Percentiles rank a stretch among this genome's conserved stretches.
phyloP scores from a whole-genome alignment of 2,888 invertebrate genomes.

The Enchytraeus crypticus region DNA sequence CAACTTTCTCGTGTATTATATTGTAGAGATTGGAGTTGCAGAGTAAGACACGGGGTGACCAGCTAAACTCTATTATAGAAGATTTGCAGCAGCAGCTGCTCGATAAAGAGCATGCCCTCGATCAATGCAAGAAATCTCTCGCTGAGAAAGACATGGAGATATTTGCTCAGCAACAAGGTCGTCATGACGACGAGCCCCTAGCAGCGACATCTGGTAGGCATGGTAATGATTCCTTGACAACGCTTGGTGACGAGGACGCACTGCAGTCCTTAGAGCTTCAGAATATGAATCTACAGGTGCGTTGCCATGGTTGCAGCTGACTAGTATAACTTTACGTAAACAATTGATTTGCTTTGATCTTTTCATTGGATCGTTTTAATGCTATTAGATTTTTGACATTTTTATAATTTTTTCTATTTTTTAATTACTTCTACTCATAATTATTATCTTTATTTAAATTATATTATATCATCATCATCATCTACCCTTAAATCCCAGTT shows the following conservation, averaged over 20 bases:
- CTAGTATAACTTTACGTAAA: no score
- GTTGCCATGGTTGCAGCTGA: no score
- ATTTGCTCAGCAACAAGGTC: neutral
- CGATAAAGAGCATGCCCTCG: constrained; percentile 4
- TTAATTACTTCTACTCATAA: neutral
- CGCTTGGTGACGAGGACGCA: constrained; percentile 5
- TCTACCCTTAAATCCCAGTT: no score
- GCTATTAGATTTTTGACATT: neutral
- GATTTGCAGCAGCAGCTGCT: constrained; percentile 7
- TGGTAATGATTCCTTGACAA: neutral
- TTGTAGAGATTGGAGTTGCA: no score
- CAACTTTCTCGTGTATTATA: no score
- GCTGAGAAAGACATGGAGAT: neutral
- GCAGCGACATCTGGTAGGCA: neutral
- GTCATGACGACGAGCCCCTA: neutral
- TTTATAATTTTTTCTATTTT: neutral
- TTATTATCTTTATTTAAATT: no score
- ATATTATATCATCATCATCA: no score
- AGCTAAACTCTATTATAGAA: constrained; percentile 4
- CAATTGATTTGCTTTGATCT: no score
- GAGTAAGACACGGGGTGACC: neutral
- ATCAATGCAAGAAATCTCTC: neutral
- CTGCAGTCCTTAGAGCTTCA: constrained; percentile 4
- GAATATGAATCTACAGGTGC: constrained; percentile 7
- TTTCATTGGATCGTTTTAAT: no score